Base-by-base conservation (phyloP, 1,140 invertebrate genomes). In the Meloidogyne floridensis region DNA sequence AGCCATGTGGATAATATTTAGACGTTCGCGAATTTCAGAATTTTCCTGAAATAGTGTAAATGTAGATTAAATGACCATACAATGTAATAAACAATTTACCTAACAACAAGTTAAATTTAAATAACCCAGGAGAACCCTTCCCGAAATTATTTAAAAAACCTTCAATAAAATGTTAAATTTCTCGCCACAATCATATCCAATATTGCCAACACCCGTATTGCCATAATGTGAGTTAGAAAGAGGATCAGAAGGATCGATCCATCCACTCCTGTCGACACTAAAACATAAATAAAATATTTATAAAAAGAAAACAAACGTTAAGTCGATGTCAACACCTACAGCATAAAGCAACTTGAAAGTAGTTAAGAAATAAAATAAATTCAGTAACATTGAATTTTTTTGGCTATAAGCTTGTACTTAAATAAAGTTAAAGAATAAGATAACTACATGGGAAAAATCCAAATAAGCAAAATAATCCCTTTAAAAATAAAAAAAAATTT, bases 231-330 rank as follows among this genome's bases (percentile, higher is more conserved):
- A 53, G 42, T 80, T 59, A 18, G 81, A 73, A 0, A 84, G 59
- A 3, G 83, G 83, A 75, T 84, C 83, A 10, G 42, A 72, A 11
- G 73, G 80, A 83, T 84, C 85, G 54, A 84, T 53, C 83, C 83
- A 84, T n/a, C 77, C 77, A 13, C 71, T 82, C 47, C 84, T 86
- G 72, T 84, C 83, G 3, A 86, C 51, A 47, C 77, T 79, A 47
- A 79, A 79, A 18, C 7, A 56, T 11, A 18, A 70, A 32, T 59
- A 71, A 71, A 53, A 9, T 0, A 72, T 32, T 32, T 32, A 32
- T 11, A 51, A 42, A 32, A 70, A 8, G 47, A 74, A 47, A 82
- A 13, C 80, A 20, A 80, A 70, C 65, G 56, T 80, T 43, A 80
- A 9, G 20, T 73, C 80, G n/a, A 75, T 70, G 18, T 73, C 80